These are phyloP conservation scores for Mastacembelus armatus DNA, from an alignment of 2,797 vertebrate genomes.

Conservation along the genomic window DNA sequence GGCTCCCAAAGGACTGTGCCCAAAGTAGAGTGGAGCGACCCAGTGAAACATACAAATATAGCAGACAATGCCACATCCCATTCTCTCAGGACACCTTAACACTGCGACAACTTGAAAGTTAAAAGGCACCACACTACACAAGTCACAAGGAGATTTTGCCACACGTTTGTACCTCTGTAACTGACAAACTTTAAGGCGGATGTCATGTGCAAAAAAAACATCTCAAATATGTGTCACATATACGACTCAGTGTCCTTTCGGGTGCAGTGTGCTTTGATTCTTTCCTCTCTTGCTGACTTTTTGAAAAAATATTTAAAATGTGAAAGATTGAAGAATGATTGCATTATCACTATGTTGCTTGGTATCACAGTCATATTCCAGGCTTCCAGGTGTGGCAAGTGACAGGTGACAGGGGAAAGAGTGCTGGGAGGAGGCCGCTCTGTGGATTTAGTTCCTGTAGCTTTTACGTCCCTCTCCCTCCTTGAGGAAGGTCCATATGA, in stretches of 20 bases:
- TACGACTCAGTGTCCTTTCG: constrained; percentile 59
- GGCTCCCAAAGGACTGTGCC: constrained; percentile 68
- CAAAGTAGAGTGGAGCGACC: constrained; percentile 61
- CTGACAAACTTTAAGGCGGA: constrained; percentile 91
- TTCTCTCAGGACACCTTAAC: constrained; percentile 65
- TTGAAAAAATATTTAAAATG: constrained; percentile 72
- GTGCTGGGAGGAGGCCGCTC: constrained; percentile 23
- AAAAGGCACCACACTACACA: constrained; percentile 94
- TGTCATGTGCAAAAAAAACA: constrained; percentile 91
- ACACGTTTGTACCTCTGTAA: constrained; percentile 87
- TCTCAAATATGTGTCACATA: constrained; percentile 65
- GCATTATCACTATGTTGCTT: constrained; percentile 77
- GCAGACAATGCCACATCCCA: constrained; percentile 66
- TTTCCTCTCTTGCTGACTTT: constrained; percentile 54
- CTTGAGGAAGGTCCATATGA: constrained; percentile 99
- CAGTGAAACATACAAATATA: constrained; percentile 62
- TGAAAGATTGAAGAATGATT: constrained; percentile 77
- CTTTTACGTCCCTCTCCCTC: constrained; percentile 91
- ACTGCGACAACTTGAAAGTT: constrained; percentile 77
- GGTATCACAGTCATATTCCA: constrained; percentile 81
- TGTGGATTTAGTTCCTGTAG: constrained; percentile 81
- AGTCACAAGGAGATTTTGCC: constrained; percentile 85
- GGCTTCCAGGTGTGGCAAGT: constrained; percentile 61
- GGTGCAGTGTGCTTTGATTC: constrained; percentile 82
- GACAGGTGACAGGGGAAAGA: neutral